A percentile compares a stretch with the other conserved stretches of the same genome.
phyloP scores from a whole-genome alignment of 2,113 vertebrate species.

The Hemibagrus wyckioides region DNA sequence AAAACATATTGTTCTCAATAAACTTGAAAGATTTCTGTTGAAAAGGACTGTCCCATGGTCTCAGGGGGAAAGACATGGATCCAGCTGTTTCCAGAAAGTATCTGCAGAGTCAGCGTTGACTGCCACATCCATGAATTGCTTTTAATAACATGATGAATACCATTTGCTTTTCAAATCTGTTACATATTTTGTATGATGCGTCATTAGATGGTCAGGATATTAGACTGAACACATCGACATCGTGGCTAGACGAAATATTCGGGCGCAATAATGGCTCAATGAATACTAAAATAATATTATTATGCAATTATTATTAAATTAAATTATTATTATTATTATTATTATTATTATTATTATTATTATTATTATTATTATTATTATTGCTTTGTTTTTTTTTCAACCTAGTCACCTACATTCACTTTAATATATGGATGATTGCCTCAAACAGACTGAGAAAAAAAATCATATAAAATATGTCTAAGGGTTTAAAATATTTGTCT shows the following conservation, averaged over 20 bases:
- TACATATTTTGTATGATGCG: neutral
- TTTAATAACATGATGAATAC: slow-evolving; percentile 9
- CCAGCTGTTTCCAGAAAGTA: slow-evolving; percentile 12
- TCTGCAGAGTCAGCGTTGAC: slow-evolving; percentile 9
- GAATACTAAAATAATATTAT: neutral
- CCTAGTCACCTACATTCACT: neutral
- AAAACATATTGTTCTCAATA: slow-evolving; percentile 63
- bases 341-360: too few species aligned
- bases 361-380: too few species aligned
- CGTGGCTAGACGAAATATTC: neutral
- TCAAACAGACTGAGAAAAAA: neutral
- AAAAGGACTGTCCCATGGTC: slow-evolving; percentile 51
- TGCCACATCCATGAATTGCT: neutral
- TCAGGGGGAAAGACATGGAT: neutral
- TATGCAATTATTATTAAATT: too few species aligned
- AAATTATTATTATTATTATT: too few species aligned
- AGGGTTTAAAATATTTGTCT: neutral
- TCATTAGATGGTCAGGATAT: neutral
- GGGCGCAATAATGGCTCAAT: neutral
- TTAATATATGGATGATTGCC: neutral
- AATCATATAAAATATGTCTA: neutral
- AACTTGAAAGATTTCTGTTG: slow-evolving; percentile 58
- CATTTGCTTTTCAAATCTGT: neutral
- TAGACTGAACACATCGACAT: neutral
- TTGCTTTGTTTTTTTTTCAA: neutral